Evolutionary conservation across 2,797 vertebrate genomes (phyloP).

Genomic region (Phaenicophaeus curvirostris): DNA sequence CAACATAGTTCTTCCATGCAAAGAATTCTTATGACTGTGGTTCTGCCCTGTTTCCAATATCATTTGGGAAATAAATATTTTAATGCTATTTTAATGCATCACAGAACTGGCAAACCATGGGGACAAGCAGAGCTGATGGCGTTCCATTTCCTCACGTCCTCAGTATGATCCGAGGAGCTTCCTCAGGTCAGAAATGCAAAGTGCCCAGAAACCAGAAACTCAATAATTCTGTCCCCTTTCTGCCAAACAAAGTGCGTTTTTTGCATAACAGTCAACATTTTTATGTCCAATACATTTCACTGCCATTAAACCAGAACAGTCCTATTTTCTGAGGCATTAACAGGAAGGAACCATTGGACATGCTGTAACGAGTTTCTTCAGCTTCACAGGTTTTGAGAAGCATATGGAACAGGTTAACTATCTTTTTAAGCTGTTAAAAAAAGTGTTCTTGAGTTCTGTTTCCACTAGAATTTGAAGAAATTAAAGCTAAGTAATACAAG

Average conservation of each 20-base stretch:
- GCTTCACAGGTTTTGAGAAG: background rate
- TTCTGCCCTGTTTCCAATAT: background rate
- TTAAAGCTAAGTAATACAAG: background rate
- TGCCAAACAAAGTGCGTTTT: background rate
- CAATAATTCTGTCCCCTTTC: fast-evolving
- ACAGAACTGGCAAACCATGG: background rate
- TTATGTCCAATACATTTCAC: background rate
- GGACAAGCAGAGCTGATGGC: background rate
- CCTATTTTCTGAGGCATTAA: background rate
- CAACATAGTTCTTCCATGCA: background rate
- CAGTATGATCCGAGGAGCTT: fast-evolving
- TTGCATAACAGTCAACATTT: background rate
- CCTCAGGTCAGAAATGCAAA: background rate
- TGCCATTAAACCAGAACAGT: background rate
- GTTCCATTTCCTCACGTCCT: background rate
- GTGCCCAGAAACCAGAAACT: too few species aligned
- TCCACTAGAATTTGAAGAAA: background rate
- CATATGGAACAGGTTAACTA: background rate
- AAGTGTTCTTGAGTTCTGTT: background rate
- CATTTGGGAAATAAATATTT: background rate
- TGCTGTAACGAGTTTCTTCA: background rate
- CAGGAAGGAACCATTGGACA: background rate
- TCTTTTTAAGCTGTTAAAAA: background rate
- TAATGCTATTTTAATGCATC: background rate
- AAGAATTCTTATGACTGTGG: too few species aligned